Percentiles rank a stretch among this genome's conserved stretches.
Conservation (phyloP, 2,888 invertebrate species). For the Calliphora vomitoria region DNA sequence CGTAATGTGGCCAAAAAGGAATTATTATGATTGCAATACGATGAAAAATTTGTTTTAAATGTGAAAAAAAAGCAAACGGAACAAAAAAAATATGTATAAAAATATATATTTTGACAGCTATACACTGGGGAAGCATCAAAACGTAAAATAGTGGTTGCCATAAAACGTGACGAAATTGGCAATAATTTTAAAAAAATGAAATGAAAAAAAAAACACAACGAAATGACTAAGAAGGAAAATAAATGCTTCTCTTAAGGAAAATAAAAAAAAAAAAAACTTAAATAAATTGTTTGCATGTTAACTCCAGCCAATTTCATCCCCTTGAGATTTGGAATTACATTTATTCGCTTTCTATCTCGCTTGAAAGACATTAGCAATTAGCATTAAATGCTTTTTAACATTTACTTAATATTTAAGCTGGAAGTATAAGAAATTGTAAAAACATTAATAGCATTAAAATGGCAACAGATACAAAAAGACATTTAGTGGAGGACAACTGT, state of each 20-base stretch:
- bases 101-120: constrained; percentile 52
- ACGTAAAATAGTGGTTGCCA: constrained; percentile 73
- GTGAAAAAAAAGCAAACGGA: neutral
- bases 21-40: constrained; percentile 70
- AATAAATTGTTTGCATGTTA: constrained; percentile 60
- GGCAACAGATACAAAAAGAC: neutral
- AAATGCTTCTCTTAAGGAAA: constrained; percentile 45
- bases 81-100: constrained; percentile 5
- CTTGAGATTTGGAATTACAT: constrained; percentile 30
- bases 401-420: constrained; percentile 21
- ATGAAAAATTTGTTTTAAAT: constrained; percentile 62
- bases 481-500: constrained; percentile 19
- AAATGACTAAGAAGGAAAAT: constrained; percentile 17
- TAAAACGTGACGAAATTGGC: constrained; percentile 73
- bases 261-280: constrained; percentile 31
- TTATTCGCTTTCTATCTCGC: neutral
- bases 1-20: constrained; percentile 72
- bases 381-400: constrained; percentile 45
- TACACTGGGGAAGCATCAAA: constrained; percentile 71
- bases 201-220: neutral
- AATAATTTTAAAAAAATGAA: constrained; percentile 63
- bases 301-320: constrained; percentile 43
- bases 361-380: constrained; percentile 60
- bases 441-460: neutral
- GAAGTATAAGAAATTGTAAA: constrained; percentile 2